These are phyloP conservation scores for Reticulitermes lucifugus DNA, from an alignment of 2,888 invertebrate genomes.

Conservation along the genomic window DNA sequence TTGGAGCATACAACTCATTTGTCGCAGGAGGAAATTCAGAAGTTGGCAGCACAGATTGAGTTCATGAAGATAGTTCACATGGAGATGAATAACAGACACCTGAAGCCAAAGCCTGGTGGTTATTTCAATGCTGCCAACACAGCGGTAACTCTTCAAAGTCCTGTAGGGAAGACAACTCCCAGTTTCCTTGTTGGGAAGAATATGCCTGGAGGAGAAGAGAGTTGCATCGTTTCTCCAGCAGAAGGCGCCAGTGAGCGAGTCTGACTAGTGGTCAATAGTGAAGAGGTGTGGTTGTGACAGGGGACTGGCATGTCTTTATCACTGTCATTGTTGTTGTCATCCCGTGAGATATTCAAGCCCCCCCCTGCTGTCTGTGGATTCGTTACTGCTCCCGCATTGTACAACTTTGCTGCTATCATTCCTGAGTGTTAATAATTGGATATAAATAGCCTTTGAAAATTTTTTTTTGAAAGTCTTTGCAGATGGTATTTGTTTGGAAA, in stretches of 20 bases:
- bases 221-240: conserved; percentile 54
- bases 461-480: background rate
- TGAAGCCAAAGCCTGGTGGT: conserved; percentile 85
- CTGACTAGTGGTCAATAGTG: conserved; percentile 62
- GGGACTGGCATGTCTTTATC: conserved; percentile 22
- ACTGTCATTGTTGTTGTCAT: conserved; percentile 13
- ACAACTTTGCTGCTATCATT: conserved; percentile 34
- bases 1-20: conserved; percentile 15
- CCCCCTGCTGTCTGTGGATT: conserved; percentile 28
- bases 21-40: conserved; percentile 87
- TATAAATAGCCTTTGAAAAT: conserved; percentile 3
- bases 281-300: conserved; percentile 59
- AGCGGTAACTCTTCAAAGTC: conserved; percentile 52
- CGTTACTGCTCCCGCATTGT: conserved; percentile 7
- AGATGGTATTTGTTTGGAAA: background rate
- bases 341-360: conserved; percentile 30
- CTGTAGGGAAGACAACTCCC: conserved; percentile 48
- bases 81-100: conserved; percentile 91
- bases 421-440: conserved; percentile 24
- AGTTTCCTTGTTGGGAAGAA: conserved; percentile 44
- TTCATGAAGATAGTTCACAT: conserved; percentile 95
- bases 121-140: conserved; percentile 69
- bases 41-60: conserved; percentile 90
- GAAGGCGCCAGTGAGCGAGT: conserved; percentile 58
- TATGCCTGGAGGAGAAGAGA: conserved; percentile 29